Evolutionary conservation across 2,113 vertebrate genomes (phyloP).

Genomic region (Gobiocypris rarus): DNA sequence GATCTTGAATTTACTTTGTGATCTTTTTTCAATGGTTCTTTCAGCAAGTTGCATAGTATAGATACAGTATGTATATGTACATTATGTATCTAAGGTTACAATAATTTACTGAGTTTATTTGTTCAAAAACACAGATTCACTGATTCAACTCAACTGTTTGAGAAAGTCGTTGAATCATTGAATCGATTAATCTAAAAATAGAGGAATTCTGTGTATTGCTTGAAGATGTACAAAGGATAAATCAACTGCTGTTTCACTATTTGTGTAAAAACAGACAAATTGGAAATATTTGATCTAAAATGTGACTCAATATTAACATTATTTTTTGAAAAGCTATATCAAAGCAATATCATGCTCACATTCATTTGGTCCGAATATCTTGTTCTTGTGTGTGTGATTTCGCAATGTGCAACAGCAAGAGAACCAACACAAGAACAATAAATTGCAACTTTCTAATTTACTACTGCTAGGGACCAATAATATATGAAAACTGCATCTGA

Average conservation of each 20-base stretch:
- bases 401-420: not conserved
- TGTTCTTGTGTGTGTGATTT: not conserved
- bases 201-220: not conserved
- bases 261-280: no score
- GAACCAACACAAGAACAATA: not conserved
- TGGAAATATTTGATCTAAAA: not conserved
- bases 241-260: no score
- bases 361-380: not conserved
- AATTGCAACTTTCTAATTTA: slow-evolving; percentile 17
- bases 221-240: not conserved
- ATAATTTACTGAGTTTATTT: not conserved
- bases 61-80: no score
- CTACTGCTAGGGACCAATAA: slow-evolving; percentile 11
- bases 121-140: not conserved
- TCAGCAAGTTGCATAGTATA: not conserved
- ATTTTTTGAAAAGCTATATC: not conserved
- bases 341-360: not conserved
- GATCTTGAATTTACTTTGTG: no score
- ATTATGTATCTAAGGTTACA: no score
- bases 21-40: not conserved
- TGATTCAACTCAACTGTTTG: not conserved
- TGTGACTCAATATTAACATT: not conserved
- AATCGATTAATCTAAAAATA: not conserved
- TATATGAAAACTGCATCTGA: slow-evolving; percentile 36
- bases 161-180: not conserved